Percentiles rank a stretch among this genome's conserved stretches.
These are phyloP conservation scores for Galendromus occidentalis DNA, from an alignment of 1,140 invertebrate genomes.

Conservation along the genomic window DNA sequence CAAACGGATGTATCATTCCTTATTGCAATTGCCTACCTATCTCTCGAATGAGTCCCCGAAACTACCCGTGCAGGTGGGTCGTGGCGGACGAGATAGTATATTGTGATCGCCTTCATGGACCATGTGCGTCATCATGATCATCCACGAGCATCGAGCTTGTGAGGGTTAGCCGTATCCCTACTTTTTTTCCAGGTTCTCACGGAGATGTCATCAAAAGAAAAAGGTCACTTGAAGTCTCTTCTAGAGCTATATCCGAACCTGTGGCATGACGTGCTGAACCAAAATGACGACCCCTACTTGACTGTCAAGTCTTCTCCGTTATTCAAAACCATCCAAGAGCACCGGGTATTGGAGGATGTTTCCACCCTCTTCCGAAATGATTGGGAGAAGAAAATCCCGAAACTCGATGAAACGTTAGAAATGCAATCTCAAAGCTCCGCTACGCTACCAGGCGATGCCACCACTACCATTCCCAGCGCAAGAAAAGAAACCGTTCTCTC, in stretches of 20 bases:
- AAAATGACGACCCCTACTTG: constrained; percentile 13
- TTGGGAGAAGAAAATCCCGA: not conserved
- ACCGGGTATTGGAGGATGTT: not conserved
- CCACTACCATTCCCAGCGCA: not conserved
- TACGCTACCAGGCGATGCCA: not conserved
- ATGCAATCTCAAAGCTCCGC: not conserved
- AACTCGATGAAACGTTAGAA: not conserved
- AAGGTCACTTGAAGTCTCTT: constrained; percentile 19
- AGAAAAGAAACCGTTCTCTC: too few species aligned
- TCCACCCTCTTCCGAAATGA: not conserved
- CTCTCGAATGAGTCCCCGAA: constrained; percentile 37
- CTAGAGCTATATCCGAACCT: constrained; percentile 20
- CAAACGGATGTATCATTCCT: constrained; percentile 44
- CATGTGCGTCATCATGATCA: too few species aligned
- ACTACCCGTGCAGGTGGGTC: not conserved
- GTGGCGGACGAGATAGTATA: not conserved
- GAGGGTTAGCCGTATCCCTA: too few species aligned
- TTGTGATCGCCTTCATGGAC: too few species aligned
- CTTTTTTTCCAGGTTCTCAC: constrained; percentile 13
- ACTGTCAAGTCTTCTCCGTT: constrained; percentile 15
- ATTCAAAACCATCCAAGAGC: constrained; percentile 1
- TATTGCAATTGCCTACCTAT: constrained; percentile 60
- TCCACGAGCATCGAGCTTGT: too few species aligned
- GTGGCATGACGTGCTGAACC: constrained; percentile 15
- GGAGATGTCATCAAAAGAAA: constrained; percentile 19